Conservation (phyloP, 1,140 invertebrate genomes). For the Oppia nitens region DNA sequence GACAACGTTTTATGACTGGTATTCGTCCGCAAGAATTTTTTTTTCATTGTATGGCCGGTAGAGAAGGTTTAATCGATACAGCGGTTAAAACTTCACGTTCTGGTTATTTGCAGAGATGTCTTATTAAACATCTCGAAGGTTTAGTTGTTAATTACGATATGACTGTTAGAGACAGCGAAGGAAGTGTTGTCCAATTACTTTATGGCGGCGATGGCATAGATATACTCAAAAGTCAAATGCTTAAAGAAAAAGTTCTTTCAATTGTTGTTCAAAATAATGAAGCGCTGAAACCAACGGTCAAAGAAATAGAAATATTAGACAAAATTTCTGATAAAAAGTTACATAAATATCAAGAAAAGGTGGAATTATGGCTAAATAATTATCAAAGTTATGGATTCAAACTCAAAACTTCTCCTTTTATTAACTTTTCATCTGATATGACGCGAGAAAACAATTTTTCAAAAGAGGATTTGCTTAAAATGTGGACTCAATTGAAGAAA, state of each 20-base stretch:
- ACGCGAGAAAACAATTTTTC: neutral
- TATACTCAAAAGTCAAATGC: constrained; percentile 64
- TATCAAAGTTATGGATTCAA: neutral
- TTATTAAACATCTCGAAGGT: constrained; percentile 96
- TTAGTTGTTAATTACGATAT: constrained; percentile 73
- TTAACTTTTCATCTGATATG: neutral
- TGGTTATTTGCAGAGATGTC: constrained; percentile 91
- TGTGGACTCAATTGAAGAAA: constrained; percentile 21
- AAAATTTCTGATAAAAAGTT: constrained; percentile 31
- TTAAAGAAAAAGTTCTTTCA: constrained; percentile 55
- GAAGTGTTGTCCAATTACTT: constrained; percentile 81
- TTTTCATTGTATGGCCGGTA: constrained; percentile 98
- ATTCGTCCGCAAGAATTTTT: constrained; percentile 96
- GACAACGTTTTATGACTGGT: constrained; percentile 88
- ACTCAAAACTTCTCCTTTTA: neutral
- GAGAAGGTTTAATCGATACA: constrained; percentile 64
- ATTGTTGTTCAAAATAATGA: constrained; percentile 62
- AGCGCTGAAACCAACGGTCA: constrained; percentile 39
- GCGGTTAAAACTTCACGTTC: constrained; percentile 79
- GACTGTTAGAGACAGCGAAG: constrained; percentile 87
- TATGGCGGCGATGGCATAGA: constrained; percentile 98
- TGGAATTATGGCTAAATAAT: constrained; percentile 2
- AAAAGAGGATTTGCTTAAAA: neutral
- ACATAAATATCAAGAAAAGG: constrained; percentile 31
- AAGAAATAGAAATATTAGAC: constrained; percentile 39